Percentiles rank a stretch among this genome's conserved stretches.
Evolutionary conservation across 2,888 invertebrate genomes (phyloP).

Genomic region (Platycheirus albimanus): DNA sequence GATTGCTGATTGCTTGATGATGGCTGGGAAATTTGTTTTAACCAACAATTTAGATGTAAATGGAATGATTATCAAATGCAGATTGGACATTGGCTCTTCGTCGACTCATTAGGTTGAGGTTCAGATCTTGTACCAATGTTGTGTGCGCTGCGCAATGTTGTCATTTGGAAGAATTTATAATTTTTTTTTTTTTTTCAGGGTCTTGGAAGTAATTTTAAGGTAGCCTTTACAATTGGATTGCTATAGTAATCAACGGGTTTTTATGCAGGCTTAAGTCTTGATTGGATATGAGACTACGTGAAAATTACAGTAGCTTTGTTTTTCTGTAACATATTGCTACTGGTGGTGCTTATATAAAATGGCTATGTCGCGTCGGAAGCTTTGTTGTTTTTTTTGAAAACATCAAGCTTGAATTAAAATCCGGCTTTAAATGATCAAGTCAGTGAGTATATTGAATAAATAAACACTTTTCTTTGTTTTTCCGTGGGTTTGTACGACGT

Average conservation of each 20-base stretch:
- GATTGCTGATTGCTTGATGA: conserved; percentile 29
- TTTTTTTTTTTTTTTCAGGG: conserved; percentile 31
- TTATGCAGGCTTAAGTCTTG: conserved; percentile 19
- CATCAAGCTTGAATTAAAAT: conserved; percentile 13
- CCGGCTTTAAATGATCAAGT: conserved; percentile 9
- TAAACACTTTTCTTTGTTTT: conserved; percentile 17
- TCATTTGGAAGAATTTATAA: conserved; percentile 45
- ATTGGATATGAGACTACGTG: conserved; percentile 29
- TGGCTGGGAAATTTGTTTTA: conserved; percentile 64
- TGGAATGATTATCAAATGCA: conserved; percentile 57
- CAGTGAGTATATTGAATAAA: conserved; percentile 30
- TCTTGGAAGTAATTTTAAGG: conserved; percentile 19
- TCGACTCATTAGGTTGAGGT: conserved; percentile 7
- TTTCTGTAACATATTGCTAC: not conserved
- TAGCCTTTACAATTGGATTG: conserved; percentile 20
- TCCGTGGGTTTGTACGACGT: conserved; percentile 20
- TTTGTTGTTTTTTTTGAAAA: conserved; percentile 26
- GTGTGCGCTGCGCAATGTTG: conserved; percentile 61
- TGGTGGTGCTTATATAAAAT: conserved; percentile 28
- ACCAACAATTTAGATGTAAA: conserved; percentile 54
- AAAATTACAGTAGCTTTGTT: conserved; percentile 30
- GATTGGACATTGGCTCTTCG: no score
- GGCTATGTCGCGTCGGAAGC: conserved; percentile 12
- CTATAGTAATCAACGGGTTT: conserved; percentile 32
- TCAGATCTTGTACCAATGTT: not conserved